Conservation (phyloP, 2,888 invertebrate species). For the Papilio demoleus region DNA sequence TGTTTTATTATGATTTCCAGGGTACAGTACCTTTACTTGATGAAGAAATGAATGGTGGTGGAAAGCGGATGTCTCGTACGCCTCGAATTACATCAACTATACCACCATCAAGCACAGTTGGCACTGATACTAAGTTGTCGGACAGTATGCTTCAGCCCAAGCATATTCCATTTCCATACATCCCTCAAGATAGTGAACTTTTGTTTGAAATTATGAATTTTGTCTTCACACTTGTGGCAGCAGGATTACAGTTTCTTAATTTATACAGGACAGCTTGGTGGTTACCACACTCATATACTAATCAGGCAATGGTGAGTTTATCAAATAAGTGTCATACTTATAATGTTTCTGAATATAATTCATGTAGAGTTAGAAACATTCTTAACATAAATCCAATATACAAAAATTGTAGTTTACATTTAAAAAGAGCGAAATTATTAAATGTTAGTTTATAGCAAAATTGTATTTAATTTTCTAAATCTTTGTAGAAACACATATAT, state of each 20-base stretch:
- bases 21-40: slow-evolving; percentile 55
- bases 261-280: slow-evolving; percentile 98
- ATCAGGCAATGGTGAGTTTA: slow-evolving; percentile 91
- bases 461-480: too few relatives aligned
- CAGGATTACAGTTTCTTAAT: slow-evolving; percentile 95
- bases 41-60: slow-evolving; percentile 66
- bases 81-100: slow-evolving; percentile 52
- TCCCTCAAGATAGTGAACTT: slow-evolving; percentile 91
- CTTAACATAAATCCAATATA: too few relatives aligned
- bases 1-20: slow-evolving; percentile 46
- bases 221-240: slow-evolving; percentile 89
- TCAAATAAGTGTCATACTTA: too few relatives aligned
- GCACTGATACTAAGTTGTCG: slow-evolving; percentile 58
- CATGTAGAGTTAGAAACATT: too few relatives aligned
- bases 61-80: slow-evolving; percentile 60
- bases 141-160: slow-evolving; percentile 86
- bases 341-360: too few relatives aligned
- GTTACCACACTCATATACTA: slow-evolving; percentile 95
- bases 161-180: slow-evolving; percentile 91
- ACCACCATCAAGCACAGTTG: slow-evolving; percentile 43
- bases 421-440: too few relatives aligned
- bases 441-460: too few relatives aligned
- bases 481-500: neutral
- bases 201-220: slow-evolving; percentile 94
- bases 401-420: too few relatives aligned